Conservation (phyloP, 2,113 vertebrate species). For the Tiliqua scincoides region DNA sequence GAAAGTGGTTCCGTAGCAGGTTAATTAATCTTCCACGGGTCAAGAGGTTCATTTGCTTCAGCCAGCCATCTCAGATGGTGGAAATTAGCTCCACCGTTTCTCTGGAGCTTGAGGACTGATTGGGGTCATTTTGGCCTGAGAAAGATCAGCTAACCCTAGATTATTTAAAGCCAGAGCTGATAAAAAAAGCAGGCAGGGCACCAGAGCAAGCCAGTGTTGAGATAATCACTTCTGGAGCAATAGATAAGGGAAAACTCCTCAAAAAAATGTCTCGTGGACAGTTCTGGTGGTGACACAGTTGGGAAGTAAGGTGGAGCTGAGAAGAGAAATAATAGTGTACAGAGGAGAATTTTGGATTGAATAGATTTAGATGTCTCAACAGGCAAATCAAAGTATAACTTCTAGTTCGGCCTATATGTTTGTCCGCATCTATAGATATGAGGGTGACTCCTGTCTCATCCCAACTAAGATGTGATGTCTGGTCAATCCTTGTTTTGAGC, state of each 20-base stretch:
- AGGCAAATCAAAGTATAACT: too few relatives aligned
- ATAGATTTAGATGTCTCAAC: neutral
- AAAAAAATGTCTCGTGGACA: neutral
- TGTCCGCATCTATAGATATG: neutral
- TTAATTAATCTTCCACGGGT: neutral
- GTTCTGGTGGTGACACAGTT: neutral
- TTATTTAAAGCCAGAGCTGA: slow-evolving; percentile 20
- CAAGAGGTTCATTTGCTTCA: neutral
- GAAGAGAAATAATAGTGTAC: neutral
- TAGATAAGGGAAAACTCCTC: neutral
- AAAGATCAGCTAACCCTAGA: slow-evolving; percentile 17
- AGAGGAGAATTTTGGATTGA: neutral
- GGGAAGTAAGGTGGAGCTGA: neutral
- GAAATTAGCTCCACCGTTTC: neutral
- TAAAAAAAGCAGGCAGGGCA: neutral
- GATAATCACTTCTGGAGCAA: neutral
- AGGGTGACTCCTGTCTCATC: neutral
- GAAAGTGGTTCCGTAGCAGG: neutral
- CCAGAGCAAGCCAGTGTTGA: neutral
- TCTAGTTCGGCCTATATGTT: too few relatives aligned
- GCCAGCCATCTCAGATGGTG: neutral
- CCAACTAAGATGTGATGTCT: neutral
- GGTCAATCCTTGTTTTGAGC: neutral
- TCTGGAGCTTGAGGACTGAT: slow-evolving; percentile 4
- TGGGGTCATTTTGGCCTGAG: neutral